phyloP scores from a whole-genome alignment of 2,113 vertebrate genomes.

The Acanthochromis polyacanthus region DNA sequence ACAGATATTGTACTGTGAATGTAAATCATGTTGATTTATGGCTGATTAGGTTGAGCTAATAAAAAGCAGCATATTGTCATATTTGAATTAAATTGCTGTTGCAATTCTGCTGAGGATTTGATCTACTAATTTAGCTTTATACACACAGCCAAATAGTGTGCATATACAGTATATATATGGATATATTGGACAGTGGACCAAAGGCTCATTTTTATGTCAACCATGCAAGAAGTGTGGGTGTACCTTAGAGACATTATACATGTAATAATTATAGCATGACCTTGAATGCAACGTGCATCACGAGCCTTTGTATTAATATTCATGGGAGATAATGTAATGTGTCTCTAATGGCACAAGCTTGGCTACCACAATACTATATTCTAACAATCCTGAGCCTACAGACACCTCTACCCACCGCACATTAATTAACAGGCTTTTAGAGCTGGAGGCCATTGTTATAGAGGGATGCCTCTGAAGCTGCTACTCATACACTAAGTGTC shows the following conservation, averaged over 20 bases:
- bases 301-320: constrained; percentile 54
- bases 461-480: constrained; percentile 15
- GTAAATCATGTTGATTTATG: too few species aligned
- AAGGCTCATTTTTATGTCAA: constrained; percentile 18
- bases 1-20: background rate
- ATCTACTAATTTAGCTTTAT: too few species aligned
- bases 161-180: too few species aligned
- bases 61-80: too few species aligned
- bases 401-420: constrained; percentile 18
- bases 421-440: constrained; percentile 53
- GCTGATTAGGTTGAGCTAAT: too few species aligned
- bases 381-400: constrained; percentile 41
- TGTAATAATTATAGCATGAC: constrained; percentile 47
- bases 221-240: background rate
- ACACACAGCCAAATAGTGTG: too few species aligned
- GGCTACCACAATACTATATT: constrained; percentile 26
- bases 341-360: constrained; percentile 47
- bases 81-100: too few species aligned
- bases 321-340: constrained; percentile 39
- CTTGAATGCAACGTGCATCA: constrained; percentile 48
- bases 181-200: background rate
- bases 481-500: background rate
- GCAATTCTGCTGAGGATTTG: too few species aligned
- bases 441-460: constrained; percentile 35
- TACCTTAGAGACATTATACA: constrained; percentile 15